Percentiles rank a stretch among this genome's conserved stretches.
These are phyloP conservation scores for Pipistrellus kuhlii DNA, from an alignment of 2,797 vertebrate genomes.

Conservation along the genomic window DNA sequence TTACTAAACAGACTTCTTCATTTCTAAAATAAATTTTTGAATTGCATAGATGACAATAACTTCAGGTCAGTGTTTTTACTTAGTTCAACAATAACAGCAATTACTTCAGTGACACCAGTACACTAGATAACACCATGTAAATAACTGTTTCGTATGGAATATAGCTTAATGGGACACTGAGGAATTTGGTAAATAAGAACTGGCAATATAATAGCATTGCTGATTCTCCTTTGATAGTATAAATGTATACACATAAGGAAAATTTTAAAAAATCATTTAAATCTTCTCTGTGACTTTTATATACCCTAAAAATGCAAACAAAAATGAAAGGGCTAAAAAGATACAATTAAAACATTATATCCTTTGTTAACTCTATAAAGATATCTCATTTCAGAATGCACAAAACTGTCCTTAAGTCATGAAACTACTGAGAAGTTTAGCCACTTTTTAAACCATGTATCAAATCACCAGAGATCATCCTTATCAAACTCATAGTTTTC, in stretches of 20 bases:
- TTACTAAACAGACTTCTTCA: neutral
- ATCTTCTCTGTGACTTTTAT: neutral
- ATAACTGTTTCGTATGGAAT: neutral
- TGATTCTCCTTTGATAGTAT: conserved; percentile 18
- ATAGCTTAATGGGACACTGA: neutral
- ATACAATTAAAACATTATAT: neutral
- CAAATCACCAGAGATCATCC: neutral
- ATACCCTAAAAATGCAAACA: neutral
- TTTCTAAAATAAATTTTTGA: neutral
- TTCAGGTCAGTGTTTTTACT: neutral
- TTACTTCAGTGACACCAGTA: neutral
- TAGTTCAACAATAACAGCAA: neutral
- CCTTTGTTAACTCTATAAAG: neutral
- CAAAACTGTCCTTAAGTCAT: neutral
- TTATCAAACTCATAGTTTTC: neutral
- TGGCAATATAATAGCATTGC: neutral
- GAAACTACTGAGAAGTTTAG: neutral
- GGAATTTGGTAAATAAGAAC: neutral
- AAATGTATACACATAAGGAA: neutral
- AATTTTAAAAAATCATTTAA: neutral
- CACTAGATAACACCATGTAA: neutral
- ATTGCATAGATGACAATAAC: neutral
- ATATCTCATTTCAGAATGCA: neutral
- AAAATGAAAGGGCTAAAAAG: neutral
- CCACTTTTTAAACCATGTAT: neutral